Conservation (phyloP, 2,888 invertebrate genomes). For the Drosophila prostipennis region DNA sequence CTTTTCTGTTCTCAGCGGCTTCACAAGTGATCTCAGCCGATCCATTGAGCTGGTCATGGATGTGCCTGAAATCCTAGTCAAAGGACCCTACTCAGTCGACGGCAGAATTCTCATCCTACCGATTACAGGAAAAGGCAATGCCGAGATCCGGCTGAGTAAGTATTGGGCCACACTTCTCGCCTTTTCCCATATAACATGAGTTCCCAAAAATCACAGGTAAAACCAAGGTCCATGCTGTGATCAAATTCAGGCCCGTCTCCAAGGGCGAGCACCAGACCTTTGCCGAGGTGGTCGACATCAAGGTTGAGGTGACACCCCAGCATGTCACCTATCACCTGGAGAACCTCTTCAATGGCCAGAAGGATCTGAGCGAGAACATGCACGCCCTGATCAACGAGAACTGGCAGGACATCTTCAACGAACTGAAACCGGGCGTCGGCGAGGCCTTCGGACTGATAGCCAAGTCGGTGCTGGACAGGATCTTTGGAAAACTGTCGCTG, state of each 20-base stretch:
- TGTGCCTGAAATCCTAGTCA: slow-evolving; percentile 66
- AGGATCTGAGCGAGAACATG: slow-evolving; percentile 83
- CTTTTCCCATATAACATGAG: too few relatives aligned
- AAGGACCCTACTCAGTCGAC: slow-evolving; percentile 77
- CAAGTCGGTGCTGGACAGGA: slow-evolving; percentile 77
- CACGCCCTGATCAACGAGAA: slow-evolving; percentile 84
- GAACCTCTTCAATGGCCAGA: slow-evolving; percentile 84
- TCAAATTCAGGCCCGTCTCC: slow-evolving; percentile 43
- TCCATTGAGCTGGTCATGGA: slow-evolving; percentile 59
- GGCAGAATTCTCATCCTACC: slow-evolving; percentile 79
- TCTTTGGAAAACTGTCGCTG: slow-evolving; percentile 81
- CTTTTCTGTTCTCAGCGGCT: slow-evolving; percentile 61
- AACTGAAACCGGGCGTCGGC: slow-evolving; percentile 81
- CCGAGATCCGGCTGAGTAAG: slow-evolving; percentile 69
- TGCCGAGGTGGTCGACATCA: slow-evolving; percentile 50
- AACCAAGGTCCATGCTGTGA: slow-evolving; percentile 36
- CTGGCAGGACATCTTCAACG: slow-evolving; percentile 84
- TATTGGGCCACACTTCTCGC: not conserved
- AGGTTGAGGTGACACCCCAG: slow-evolving; percentile 59
- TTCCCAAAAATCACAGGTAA: slow-evolving; percentile 27
- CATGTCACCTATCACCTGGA: slow-evolving; percentile 63
- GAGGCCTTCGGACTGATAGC: slow-evolving; percentile 81
- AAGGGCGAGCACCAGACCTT: slow-evolving; percentile 62
- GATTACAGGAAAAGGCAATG: slow-evolving; percentile 74
- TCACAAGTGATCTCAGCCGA: slow-evolving; percentile 54